Percentiles rank a stretch among this genome's conserved stretches.
phyloP scores from a whole-genome alignment of 2,888 invertebrate species.

The Dendrolimus pini region DNA sequence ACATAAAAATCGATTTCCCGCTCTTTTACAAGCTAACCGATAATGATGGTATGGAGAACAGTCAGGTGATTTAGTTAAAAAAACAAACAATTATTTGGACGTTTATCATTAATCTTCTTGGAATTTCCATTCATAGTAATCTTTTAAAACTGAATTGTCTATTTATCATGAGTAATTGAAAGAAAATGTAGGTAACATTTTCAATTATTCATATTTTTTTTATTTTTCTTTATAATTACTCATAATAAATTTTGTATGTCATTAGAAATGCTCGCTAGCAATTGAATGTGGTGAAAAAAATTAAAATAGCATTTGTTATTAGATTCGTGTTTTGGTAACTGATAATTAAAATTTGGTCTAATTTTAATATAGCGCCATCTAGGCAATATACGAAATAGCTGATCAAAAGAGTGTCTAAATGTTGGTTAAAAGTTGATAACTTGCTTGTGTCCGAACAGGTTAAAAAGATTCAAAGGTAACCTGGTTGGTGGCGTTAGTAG shows the following conservation, averaged over 20 bases:
- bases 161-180: background rate
- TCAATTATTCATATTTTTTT: no score
- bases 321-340: background rate
- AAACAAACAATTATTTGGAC: background rate
- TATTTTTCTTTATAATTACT: no score
- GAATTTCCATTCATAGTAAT: background rate
- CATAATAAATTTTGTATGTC: background rate
- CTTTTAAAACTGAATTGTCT: background rate
- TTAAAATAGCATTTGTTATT: background rate
- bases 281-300: background rate
- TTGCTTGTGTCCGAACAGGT: background rate
- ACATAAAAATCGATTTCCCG: constrained; percentile 30
- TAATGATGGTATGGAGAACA: no score
- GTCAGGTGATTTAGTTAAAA: no score
- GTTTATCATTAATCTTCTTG: background rate
- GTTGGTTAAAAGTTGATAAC: background rate
- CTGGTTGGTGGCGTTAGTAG: background rate
- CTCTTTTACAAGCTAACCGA: background rate
- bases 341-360: background rate
- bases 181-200: background rate
- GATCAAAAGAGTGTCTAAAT: background rate
- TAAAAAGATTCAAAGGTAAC: background rate
- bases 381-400: background rate
- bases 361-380: background rate
- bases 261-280: background rate